Evolutionary conservation across 2,113 vertebrate genomes (phyloP).

Genomic region (Orientallactaga bullata): DNA sequence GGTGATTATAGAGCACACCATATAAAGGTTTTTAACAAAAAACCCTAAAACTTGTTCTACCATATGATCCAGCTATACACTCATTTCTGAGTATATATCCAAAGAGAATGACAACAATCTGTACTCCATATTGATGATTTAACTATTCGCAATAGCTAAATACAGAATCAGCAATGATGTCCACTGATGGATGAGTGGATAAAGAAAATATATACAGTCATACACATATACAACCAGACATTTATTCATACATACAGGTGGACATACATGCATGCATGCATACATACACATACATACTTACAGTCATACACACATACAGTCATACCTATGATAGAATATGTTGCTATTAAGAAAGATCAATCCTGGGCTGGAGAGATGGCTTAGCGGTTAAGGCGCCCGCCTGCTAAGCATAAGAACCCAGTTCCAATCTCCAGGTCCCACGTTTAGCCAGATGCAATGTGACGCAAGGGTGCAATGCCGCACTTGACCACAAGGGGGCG

Average conservation of each 20-base stretch:
- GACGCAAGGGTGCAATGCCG: no score
- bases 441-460: no score
- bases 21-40: neutral
- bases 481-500: no score
- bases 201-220: neutral
- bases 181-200: neutral
- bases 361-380: no score
- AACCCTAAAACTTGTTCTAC: neutral
- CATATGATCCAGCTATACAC: neutral
- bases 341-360: neutral
- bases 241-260: no score
- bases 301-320: no score
- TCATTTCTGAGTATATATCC: neutral
- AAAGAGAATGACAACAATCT: neutral
- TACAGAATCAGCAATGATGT: neutral
- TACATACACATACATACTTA: no score
- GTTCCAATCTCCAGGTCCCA: no score
- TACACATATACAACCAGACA: no score
- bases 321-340: neutral
- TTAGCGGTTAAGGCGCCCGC: no score
- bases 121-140: neutral
- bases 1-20: neutral
- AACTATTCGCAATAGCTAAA: neutral
- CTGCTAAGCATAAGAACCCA: no score
- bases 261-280: no score